Evolutionary conservation across 2,113 vertebrate genomes (phyloP).

Genomic region (Phyllostomus discolor): DNA sequence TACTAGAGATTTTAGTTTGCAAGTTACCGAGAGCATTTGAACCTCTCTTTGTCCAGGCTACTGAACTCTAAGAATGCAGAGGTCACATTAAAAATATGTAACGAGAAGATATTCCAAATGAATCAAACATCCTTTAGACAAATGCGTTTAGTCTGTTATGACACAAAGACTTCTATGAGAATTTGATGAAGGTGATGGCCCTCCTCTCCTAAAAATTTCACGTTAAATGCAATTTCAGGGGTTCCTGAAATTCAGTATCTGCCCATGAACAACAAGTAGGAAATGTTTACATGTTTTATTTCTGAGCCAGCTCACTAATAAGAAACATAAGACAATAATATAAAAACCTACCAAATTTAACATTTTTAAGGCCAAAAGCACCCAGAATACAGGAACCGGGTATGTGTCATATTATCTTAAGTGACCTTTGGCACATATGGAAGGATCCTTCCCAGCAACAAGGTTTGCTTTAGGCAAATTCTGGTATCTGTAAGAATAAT

Average conservation of each 20-base stretch:
- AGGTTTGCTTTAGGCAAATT: neutral
- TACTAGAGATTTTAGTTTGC: neutral
- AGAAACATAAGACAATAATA: conserved; percentile 38
- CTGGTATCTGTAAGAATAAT: conserved; percentile 1
- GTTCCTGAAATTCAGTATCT: neutral
- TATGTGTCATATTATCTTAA: neutral
- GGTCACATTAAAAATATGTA: neutral
- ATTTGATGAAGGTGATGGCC: neutral
- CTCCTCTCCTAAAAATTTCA: neutral
- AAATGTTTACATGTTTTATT: conserved; percentile 37
- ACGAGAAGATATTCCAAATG: conserved; percentile 6
- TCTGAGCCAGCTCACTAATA: conserved; percentile 40
- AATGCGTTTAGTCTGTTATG: neutral
- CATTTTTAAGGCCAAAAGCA: conserved; percentile 29
- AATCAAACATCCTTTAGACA: neutral
- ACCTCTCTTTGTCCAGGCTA: neutral
- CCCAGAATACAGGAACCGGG: neutral
- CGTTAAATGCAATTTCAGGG: neutral
- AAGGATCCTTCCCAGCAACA: neutral
- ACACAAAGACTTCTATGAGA: neutral
- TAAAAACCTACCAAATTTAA: neutral
- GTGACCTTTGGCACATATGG: neutral
- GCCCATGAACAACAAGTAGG: neutral
- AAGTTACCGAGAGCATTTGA: neutral
- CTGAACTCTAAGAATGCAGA: neutral